phyloP scores from a whole-genome alignment of 2,113 vertebrate species.

The Protobothrops mucrosquamatus region DNA sequence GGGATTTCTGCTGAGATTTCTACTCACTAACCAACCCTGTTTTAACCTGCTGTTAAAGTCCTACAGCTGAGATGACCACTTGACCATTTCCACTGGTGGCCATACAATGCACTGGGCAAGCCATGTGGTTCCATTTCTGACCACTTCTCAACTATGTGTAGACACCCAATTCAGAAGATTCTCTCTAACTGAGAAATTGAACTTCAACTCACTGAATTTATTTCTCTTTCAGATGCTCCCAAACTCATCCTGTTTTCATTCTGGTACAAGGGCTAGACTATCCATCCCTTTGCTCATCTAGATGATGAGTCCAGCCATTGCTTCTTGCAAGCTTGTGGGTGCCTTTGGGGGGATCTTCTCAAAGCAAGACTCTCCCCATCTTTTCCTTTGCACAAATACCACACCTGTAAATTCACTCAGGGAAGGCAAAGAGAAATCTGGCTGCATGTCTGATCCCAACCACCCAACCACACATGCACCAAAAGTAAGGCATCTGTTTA shows the following conservation, averaged over 20 bases:
- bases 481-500: constrained; percentile 47
- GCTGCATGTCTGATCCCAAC: constrained; percentile 11
- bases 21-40: neutral
- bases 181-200: neutral
- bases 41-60: neutral
- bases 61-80: neutral
- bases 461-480: neutral
- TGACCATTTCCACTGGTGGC: neutral
- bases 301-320: neutral
- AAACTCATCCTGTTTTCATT: neutral
- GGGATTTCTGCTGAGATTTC: neutral
- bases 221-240: neutral
- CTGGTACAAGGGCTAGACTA: neutral
- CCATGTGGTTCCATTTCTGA: neutral
- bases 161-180: neutral
- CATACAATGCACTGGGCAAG: neutral
- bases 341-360: neutral
- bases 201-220: neutral
- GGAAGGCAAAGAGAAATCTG: constrained; percentile 43
- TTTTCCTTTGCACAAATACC: neutral
- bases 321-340: neutral
- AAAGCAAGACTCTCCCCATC: neutral
- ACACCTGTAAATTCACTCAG: constrained; percentile 60
- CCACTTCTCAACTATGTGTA: neutral
- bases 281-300: too few species aligned